Base-by-base conservation (phyloP, 2,797 vertebrate genomes). In the Hoplostethus mediterraneus region DNA sequence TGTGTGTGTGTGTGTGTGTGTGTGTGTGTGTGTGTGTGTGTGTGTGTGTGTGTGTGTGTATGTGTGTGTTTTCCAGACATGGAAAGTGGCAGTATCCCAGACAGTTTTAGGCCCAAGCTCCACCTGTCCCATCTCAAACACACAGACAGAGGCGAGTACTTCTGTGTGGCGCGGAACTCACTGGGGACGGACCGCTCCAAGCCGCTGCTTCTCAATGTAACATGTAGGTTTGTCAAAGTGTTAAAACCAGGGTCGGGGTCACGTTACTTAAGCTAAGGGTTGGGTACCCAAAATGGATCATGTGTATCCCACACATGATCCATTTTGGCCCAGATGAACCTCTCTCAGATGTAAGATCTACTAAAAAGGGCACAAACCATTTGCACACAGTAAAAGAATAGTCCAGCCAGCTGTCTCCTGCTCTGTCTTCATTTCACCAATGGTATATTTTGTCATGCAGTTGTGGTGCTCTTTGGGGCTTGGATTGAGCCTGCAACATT, bases 121-220 rank as follows among this genome's bases (percentile, higher is more conserved):
- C 88, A 67, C 28, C 89, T 95, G 71, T 78, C 90, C 63, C 81
- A 56, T 62, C 79, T 94, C 59, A 88, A 71, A 68, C 86, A 93
- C 89, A 89, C 88, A 12, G 94, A 95, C 82, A 77, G 88, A 57
- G 95, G 94, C 65, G 90, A 93, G 31, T 95, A 95, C 81, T 90
- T 90, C 87, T 95, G 94, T 45, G 92, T 95, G 5, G 94, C 95
- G 0, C 90, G 93, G 28, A 95, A 94, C 88, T 87, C 93, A 0
- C 90, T 95, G 64, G 95, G 94, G 75, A 93, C 90, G 0, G 90
- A 94, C 48, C 93, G 93, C 47, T 95, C 94, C 73, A 85, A 67
- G 56, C 84, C 92, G 0, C 71, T 93, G 59, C 82, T 93, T 17
- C 89, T 95, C 57, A 94, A 95, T 17, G 76, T 95, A 67, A 94